These are phyloP conservation scores for Oplegnathus fasciatus DNA, from an alignment of 2,113 vertebrate genomes.

Conservation along the genomic window DNA sequence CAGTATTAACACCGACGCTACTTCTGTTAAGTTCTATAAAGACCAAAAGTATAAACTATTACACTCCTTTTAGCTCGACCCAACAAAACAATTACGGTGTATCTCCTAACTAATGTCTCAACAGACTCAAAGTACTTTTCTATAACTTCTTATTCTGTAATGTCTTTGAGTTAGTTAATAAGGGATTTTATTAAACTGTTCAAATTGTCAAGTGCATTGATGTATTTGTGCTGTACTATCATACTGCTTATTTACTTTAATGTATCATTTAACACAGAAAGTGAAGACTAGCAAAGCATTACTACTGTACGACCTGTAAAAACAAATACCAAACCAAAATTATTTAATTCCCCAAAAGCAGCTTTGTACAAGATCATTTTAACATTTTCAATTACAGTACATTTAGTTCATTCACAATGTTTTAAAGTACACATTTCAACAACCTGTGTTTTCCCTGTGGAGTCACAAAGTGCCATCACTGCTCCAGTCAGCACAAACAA, in stretches of 20 bases:
- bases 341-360: conserved; percentile 44
- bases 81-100: conserved; percentile 29
- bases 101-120: conserved; percentile 52
- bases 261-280: conserved; percentile 15
- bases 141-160: conserved; percentile 73
- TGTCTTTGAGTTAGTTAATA: conserved; percentile 67
- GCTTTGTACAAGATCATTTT: conserved; percentile 32
- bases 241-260: background rate
- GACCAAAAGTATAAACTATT: conserved; percentile 48
- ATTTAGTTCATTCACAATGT: conserved; percentile 22
- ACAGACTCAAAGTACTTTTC: conserved; percentile 69
- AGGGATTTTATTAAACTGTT: conserved; percentile 77
- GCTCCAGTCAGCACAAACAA: conserved; percentile 25
- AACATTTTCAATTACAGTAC: conserved; percentile 48
- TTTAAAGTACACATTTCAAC: conserved; percentile 40
- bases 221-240: conserved; percentile 41
- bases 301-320: conserved; percentile 1
- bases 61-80: conserved; percentile 55
- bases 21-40: conserved; percentile 38
- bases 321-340: conserved; percentile 53
- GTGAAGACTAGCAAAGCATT: background rate
- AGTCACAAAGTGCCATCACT: conserved; percentile 25
- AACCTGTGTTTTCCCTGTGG: conserved; percentile 7
- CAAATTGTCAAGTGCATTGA: conserved; percentile 45
- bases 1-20: conserved; percentile 62